A percentile compares a stretch with the other conserved stretches of the same genome.
phyloP scores from a whole-genome alignment of 2,113 vertebrate species.

The Scomber colias region DNA sequence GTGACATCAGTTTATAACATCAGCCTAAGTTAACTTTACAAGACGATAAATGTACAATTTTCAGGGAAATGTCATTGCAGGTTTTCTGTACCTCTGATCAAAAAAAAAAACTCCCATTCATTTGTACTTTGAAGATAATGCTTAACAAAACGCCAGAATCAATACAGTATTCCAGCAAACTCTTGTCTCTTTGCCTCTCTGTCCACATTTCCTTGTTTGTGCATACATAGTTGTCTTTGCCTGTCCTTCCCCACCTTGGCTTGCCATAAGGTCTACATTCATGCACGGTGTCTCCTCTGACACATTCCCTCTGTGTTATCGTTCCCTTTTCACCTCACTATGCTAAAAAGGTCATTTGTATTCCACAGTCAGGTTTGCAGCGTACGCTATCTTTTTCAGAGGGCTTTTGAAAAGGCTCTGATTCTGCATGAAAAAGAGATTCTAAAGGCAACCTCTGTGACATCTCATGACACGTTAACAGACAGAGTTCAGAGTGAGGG shows the following conservation, averaged over 20 bases:
- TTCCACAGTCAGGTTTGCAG: slow-evolving; percentile 60
- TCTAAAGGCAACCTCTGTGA: slow-evolving; percentile 61
- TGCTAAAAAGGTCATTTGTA: slow-evolving; percentile 78
- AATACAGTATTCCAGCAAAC: background rate
- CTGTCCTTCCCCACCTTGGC: background rate
- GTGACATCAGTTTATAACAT: no score
- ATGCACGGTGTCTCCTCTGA: slow-evolving; percentile 33
- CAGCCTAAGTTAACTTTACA: background rate
- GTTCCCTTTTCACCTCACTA: slow-evolving; percentile 56
- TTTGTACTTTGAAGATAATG: slow-evolving; percentile 18
- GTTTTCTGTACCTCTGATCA: background rate
- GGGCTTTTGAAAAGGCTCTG: slow-evolving; percentile 60
- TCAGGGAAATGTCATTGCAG: background rate
- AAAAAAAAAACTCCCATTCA: background rate
- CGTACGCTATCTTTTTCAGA: slow-evolving; percentile 65
- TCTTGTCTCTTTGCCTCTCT: slow-evolving; percentile 18
- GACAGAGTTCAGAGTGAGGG: slow-evolving; percentile 49
- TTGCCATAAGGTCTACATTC: slow-evolving; percentile 28
- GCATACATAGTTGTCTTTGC: background rate
- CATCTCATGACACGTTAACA: slow-evolving; percentile 56
- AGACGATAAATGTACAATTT: background rate
- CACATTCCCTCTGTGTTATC: slow-evolving; percentile 63
- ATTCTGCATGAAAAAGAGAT: slow-evolving; percentile 63
- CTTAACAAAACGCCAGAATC: slow-evolving; percentile 39
- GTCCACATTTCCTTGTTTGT: background rate